Base-by-base conservation (phyloP, 2,113 vertebrate species). In the Nycticebus coucang region DNA sequence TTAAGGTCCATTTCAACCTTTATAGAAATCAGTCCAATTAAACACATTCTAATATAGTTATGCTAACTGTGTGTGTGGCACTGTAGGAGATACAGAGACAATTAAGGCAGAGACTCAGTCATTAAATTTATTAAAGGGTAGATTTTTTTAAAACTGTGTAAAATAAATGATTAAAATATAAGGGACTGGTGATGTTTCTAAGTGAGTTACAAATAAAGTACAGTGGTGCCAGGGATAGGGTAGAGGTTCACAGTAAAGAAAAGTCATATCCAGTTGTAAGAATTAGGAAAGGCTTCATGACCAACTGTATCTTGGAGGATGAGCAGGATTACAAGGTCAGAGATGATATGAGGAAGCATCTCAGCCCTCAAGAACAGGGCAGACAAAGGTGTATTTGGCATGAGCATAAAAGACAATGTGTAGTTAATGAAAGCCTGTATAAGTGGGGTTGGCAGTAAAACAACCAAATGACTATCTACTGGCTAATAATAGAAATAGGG, bases 21-120 rank as follows among this genome's bases (percentile, higher is more conserved):
- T 68, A 82, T 22, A 89, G 55, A 89, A 93, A 91, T 77, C 57
- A 82, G 86, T 60, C 26, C 55, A 87, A 57, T 82, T 22, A 93
- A 78, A 93, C 33, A 93, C 30, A 96, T 82, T 91, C 74, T 93
- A 78, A 82, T 95, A 77, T 72, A 91, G 78, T 88, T 82, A 72
- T 62, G n/a, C 22, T 77, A 95, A 85, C 66, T 94, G 71, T n/a
- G 64, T 80, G 35, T 28, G 87, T 69, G 77, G 60, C 55, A 69
- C 62, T 89, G 18, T 37, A 71, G 37, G 78, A 59, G 45, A 64
- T 60, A 55, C 24, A 74, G 68, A 64, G 33, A 85, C 64, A 41
- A 91, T 50, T 88, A 95, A 93, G 53, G 68, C 53, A 97, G 82
- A 81, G 88, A 72, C 53, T 89, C 35, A 19, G 87, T 41, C 26